Conservation (phyloP, 2,797 vertebrate species). For the Psittacula echo region DNA sequence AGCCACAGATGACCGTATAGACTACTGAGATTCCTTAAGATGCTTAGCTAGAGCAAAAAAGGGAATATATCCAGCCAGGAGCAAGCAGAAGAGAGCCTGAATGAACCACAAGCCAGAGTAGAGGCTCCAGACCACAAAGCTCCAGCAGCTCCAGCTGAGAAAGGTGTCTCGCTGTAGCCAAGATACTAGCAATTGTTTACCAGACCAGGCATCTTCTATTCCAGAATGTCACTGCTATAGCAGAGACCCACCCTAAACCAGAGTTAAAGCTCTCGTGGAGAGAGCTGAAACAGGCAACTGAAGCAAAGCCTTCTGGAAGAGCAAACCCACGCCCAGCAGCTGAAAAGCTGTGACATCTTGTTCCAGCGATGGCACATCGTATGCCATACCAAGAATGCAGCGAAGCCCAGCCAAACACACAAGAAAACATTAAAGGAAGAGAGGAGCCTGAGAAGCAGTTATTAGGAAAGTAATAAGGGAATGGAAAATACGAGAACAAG, state of each 20-base stretch:
- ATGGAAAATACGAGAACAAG: background rate
- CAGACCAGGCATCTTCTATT: background rate
- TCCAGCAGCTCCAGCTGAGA: background rate
- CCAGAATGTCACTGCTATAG: background rate
- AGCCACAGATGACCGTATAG: conserved; percentile 50
- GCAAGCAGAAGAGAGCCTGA: background rate
- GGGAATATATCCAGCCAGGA: background rate
- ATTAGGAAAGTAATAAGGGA: conserved; percentile 39
- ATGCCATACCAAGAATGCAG: conserved; percentile 12
- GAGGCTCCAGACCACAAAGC: conserved; percentile 38
- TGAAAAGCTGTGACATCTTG: background rate
- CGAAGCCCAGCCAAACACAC: conserved; percentile 52
- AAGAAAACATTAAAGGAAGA: conserved; percentile 19
- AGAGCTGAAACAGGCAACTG: background rate
- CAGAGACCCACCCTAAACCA: background rate
- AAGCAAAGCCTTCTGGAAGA: background rate
- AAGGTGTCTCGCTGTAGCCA: conserved; percentile 24
- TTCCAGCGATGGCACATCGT: background rate
- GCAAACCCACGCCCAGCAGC: background rate
- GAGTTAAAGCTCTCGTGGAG: background rate
- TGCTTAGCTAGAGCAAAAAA: conserved; percentile 39
- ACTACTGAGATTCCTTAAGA: conserved; percentile 16
- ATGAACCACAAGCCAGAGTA: background rate
- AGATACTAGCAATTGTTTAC: background rate
- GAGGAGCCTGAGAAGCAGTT: background rate